Base-by-base conservation (phyloP, 2,888 invertebrate genomes). In the Bombylius major region DNA sequence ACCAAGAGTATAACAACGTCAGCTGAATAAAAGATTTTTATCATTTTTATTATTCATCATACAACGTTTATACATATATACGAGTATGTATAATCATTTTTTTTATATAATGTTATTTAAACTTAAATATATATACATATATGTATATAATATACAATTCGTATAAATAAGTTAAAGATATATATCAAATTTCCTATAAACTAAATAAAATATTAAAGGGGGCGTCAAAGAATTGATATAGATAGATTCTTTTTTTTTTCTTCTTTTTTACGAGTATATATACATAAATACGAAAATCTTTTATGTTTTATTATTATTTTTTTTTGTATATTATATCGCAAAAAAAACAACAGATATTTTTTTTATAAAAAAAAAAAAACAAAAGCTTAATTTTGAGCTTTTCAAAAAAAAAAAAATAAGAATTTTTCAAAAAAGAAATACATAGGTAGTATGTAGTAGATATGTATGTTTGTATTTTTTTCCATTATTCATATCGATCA, bases 11-110 rank as follows among this genome's bases (percentile, higher is more conserved):
- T 45, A 51, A 44, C 33, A 51, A 51, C 32, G 55, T 51, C 55
- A 55, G 51, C 51, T 47, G 51, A 55, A 55, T 51, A 55, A 55
- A 51, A 55, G 55, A 55, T 55, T 51, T 55, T 55, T 47, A 47
- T 47, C 12, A 23, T n/a, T 47, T 51, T 51, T 55, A 55, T 55
- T 55, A 55, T 55, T 55, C 55, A 55, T 55, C 51, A 55, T 55
- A 34, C 34, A 42, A 42, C 11, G 4, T 5, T 42, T 11, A 42
- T 42, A 8, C 11, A 42, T 42, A 11, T 42, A 42, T 42, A 42
- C 11, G 8, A 5, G 6, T 42, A 42, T 36, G 34, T 7, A 36
- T 36, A 36, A 36, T 36, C 7, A 36, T 36, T 36, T 36, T 36
- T 36, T 36, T 36, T 36, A 8, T 9, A 8, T 36, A 36, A 8